These are phyloP conservation scores for Teleogryllus oceanicus DNA, from an alignment of 2,888 invertebrate species.

Conservation along the genomic window DNA sequence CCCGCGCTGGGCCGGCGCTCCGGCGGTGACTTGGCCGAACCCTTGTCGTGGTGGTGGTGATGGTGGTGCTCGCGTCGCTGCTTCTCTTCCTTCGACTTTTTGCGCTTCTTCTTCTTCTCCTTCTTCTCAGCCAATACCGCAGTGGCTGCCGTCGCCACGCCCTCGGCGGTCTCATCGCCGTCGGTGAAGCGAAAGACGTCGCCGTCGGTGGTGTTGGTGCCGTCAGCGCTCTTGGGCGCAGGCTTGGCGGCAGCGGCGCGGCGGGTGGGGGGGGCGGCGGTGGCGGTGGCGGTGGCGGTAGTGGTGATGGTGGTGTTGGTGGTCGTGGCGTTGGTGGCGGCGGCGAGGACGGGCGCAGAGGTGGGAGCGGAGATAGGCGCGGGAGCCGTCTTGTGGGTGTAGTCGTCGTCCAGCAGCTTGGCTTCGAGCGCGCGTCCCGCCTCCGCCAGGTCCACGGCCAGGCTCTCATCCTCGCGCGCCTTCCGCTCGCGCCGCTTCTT, in stretches of 20 bases:
- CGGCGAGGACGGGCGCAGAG: too few relatives aligned
- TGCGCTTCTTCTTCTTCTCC: slow-evolving; percentile 81
- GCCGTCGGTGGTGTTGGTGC: slow-evolving; percentile 43
- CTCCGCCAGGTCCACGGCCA: slow-evolving; percentile 63
- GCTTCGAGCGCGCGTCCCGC: slow-evolving; percentile 80
- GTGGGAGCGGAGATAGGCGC: too few relatives aligned
- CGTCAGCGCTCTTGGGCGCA: slow-evolving; percentile 29
- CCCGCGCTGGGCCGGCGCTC: slow-evolving; percentile 30
- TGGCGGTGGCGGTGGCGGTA: too few relatives aligned
- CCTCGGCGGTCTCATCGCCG: slow-evolving; percentile 56
- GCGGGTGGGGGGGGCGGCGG: too few relatives aligned
- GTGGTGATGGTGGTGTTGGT: too few relatives aligned
- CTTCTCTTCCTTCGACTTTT: slow-evolving; percentile 75
- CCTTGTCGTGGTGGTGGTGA: slow-evolving; percentile 61
- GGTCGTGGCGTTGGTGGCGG: too few relatives aligned
- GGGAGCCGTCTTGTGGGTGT: too few relatives aligned
- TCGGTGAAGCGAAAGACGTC: slow-evolving; percentile 62
- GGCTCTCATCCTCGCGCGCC: slow-evolving; percentile 40
- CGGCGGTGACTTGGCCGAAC: slow-evolving; percentile 28
- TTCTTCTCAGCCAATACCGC: slow-evolving; percentile 53
- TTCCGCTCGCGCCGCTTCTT: slow-evolving; percentile 42
- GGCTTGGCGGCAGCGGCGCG: too few relatives aligned
- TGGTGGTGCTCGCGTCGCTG: slow-evolving; percentile 65
- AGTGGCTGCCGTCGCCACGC: slow-evolving; percentile 43
- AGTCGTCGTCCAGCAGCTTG: slow-evolving; percentile 61